Evolutionary conservation across 2,113 vertebrate species (phyloP), one percentile per base, ranked within the genome.

Genomic region (Zosterops pallidus): DNA sequence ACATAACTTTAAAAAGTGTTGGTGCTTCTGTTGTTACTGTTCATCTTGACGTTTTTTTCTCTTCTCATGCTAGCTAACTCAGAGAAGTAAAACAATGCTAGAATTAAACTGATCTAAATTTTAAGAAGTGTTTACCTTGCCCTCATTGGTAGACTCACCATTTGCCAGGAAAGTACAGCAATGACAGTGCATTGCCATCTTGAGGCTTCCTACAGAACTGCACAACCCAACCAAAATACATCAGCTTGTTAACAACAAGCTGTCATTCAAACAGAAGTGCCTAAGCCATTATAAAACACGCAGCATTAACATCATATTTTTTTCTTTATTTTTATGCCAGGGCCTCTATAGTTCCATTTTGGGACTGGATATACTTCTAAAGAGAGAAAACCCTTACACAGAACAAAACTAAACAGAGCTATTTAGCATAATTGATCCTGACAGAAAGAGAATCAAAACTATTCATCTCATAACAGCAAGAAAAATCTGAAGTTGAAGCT

Each of bases 141-240:
- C 37, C 33, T 42, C 56, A 47, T 24, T 22, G 59, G 72, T 0
- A 11, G 4, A 46, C 14, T 35, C 2, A 0, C 1, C 23, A 14
- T 17, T 47, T 50, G 74, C 33, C 6, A 44, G n/a, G 14, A 3
- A 31, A 74, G 26, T 18, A 78, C 3, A 91, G 75, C 72, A 53
- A 21, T 44, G 94, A 76, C 79, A 53, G 78, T 25, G 26, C 75
- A 91, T 71, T 90, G 96, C 97, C 97, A 97, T 75, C 97, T 86
- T 79, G 95, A 94, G 97, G 95, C 44, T 84, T 49, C 11, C 46
- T 49, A 12, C 41, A 80, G 86, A 92, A 96, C 52, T 87, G 72
- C 95, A 94, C 2, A 5, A 23, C 44, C 57, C 70, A 74, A 62
- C 2, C 37, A 53, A 74, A 59, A 44, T 2, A 7, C 5, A n/a